Base-by-base conservation (phyloP, 2,797 vertebrate species). In the Atherinosoma microstoma region DNA sequence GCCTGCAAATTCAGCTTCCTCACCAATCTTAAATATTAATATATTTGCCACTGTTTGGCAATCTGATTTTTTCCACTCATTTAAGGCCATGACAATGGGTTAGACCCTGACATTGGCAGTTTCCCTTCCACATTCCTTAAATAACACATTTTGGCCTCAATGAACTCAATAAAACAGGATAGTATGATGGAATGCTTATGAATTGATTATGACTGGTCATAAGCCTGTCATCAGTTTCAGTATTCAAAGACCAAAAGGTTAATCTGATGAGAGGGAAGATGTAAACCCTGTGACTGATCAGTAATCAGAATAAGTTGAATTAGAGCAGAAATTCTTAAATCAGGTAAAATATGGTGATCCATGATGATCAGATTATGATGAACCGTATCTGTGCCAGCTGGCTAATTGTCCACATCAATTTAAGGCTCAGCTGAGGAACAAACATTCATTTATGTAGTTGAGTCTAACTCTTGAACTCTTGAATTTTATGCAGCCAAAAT, bases 281-380 rank as follows among this genome's bases (percentile, higher is more conserved):
- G 29, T 70, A 72, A 79, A 77, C 42, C 82, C 0, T 79, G 71
- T 90, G 87, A 88, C 76, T 57, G 51, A 71, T 76, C 22, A 10
- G 53, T 69, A 75, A 84, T 56, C 47, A 73, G 42, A 78, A 70
- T 10, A 82, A 64, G 45, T 69, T 57, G 16, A 80, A 84, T 83
- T 80, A 60, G 27, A 69, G 29, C 27, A 40, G 9, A 73, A 71
- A 64, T 66, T 69, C 64, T 66, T 58, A 79, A 54, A 83, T 84
- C 29, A 15, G 53, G 75, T 75, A 29, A 84, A 87, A 80, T 56
- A 3, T 68, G 76, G 35, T 16, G 20, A 35, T 70, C 3, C 12
- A 11, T 70, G 70, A 88, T 76, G 71, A 89, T 78, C 62, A 71
- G 67, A 84, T 86, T 80, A 88, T 65, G 68, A 84, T 54, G 18